Evolutionary conservation across 2,888 invertebrate species (phyloP).

Genomic region (Gnatocerus cornutus): DNA sequence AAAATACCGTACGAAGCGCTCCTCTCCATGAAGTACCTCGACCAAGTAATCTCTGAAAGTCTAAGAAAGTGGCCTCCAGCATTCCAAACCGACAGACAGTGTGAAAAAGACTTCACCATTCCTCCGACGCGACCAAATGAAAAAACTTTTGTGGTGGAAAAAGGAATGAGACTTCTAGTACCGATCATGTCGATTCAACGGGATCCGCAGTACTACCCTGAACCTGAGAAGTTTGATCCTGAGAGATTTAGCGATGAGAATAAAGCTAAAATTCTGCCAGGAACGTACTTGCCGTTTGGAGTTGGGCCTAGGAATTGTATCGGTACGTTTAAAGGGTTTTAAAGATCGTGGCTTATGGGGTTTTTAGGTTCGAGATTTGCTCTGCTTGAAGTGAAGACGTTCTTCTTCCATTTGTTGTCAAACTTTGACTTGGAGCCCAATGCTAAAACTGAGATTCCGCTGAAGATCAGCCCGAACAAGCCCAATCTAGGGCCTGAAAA

Average conservation of each 20-base stretch:
- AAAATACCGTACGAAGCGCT: constrained; percentile 51
- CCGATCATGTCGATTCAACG: constrained; percentile 74
- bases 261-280: constrained; percentile 72
- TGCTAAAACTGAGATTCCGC: too few relatives aligned
- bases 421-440: not conserved
- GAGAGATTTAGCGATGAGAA: constrained; percentile 75
- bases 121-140: constrained; percentile 71
- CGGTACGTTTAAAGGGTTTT: constrained; percentile 59
- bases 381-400: constrained; percentile 8
- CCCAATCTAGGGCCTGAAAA: too few relatives aligned
- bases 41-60: constrained; percentile 67
- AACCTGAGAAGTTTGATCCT: constrained; percentile 74
- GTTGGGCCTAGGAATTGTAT: constrained; percentile 69
- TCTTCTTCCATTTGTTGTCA: constrained; percentile 8
- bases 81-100: constrained; percentile 73
- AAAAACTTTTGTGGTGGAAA: constrained; percentile 64
- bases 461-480: too few relatives aligned
- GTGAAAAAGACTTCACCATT: constrained; percentile 74
- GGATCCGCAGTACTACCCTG: constrained; percentile 74
- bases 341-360: not conserved
- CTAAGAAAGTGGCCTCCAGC: constrained; percentile 76
- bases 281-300: constrained; percentile 74
- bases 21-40: constrained; percentile 54
- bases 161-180: constrained; percentile 71
- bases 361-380: constrained; percentile 28